A percentile compares a stretch with the other conserved stretches of the same genome.
These are phyloP conservation scores for Drosophila neutralis DNA, from an alignment of 2,888 invertebrate species.

Conservation along the genomic window DNA sequence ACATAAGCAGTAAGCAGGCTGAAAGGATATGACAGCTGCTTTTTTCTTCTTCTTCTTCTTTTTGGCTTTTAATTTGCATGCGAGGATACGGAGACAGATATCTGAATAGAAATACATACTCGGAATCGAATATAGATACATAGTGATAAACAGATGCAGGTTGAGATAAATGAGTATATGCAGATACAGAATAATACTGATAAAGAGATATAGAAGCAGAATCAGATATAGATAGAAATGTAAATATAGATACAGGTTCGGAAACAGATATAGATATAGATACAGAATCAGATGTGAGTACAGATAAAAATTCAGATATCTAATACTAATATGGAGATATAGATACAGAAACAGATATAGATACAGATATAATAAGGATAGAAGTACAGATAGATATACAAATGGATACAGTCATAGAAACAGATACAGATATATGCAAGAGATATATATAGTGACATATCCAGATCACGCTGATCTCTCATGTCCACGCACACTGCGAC, in stretches of 20 bases:
- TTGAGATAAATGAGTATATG: neutral
- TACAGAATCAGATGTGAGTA: neutral
- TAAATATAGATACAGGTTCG: neutral
- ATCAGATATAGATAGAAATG: neutral
- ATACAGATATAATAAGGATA: neutral
- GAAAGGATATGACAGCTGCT: conserved; percentile 40
- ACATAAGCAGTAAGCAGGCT: conserved; percentile 5
- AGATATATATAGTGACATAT: too few relatives aligned
- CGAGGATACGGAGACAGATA: neutral
- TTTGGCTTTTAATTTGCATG: conserved; percentile 40
- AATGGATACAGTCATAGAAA: neutral
- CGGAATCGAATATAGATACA: neutral
- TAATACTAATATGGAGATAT: neutral
- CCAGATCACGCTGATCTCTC: too few relatives aligned
- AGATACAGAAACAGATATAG: neutral
- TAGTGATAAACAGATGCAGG: neutral
- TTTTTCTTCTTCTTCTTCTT: neutral
- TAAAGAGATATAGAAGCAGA: neutral
- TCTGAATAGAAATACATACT: neutral
- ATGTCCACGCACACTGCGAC: too few relatives aligned
- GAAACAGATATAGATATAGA: too few relatives aligned
- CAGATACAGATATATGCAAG: neutral
- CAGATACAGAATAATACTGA: too few relatives aligned
- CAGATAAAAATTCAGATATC: neutral
- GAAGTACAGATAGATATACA: too few relatives aligned